A percentile compares a stretch with the other conserved stretches of the same genome.
Conservation (phyloP, 2,797 vertebrate genomes). For the Pogoniulus pusillus region DNA sequence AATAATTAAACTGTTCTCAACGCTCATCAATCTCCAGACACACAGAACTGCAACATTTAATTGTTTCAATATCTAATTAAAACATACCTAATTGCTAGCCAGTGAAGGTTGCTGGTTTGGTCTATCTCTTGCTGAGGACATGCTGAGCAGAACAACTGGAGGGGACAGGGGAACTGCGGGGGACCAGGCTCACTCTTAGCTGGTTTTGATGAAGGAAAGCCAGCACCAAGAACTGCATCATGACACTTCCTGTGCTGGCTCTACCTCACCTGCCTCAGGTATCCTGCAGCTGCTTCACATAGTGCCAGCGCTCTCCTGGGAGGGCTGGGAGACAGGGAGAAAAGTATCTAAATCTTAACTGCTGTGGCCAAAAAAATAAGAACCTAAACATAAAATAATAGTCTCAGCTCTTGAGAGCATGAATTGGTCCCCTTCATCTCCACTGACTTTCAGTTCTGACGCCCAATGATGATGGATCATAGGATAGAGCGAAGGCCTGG, state of each 20-base stretch:
- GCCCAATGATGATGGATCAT: constrained; percentile 50
- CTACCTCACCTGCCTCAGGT: not conserved
- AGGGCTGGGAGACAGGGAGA: not conserved
- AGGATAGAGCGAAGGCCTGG: not conserved
- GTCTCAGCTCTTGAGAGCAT: not conserved
- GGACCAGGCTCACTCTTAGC: not conserved
- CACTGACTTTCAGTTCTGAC: constrained; percentile 34
- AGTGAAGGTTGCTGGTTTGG: not conserved
- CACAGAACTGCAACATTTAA: not conserved
- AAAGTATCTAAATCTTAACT: not conserved
- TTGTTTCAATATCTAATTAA: constrained; percentile 43
- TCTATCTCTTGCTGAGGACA: not conserved
- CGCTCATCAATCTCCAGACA: constrained; percentile 18
- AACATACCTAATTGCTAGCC: not conserved
- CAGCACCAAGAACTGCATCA: not conserved
- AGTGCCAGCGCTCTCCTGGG: not conserved
- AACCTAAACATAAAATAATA: not conserved
- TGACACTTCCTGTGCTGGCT: not conserved
- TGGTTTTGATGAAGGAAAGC: not conserved
- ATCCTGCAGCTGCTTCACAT: not conserved
- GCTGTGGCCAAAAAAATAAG: not conserved
- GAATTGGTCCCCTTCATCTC: constrained; percentile 62
- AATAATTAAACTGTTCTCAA: constrained; percentile 28
- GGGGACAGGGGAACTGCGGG: not conserved
- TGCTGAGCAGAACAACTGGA: not conserved